Base-by-base conservation (phyloP, 92 coral and sea anemone genomes). In the Epizoanthus ramosus region DNA sequence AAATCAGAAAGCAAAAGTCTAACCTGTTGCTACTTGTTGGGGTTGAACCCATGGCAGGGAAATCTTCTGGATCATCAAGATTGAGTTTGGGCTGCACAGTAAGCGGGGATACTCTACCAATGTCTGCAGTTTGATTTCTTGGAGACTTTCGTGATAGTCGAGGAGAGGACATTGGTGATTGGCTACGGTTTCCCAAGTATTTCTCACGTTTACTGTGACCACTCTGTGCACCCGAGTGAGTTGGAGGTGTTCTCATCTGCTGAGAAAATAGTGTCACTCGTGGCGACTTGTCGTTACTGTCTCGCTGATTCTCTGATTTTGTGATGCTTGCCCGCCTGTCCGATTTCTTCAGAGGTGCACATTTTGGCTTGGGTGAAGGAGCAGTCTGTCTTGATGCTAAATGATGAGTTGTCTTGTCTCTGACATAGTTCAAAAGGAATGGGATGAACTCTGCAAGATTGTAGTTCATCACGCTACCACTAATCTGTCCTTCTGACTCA, bases 361-460 rank as follows among this genome's bases (percentile, higher is more conserved):
- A 81, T 25, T 80, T 75, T 57, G 90, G 89, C 85, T 92, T 96
- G 31, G 98, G 99, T 57, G 90, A 79, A 3, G 92, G 85, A n/a
- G 90, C 91, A 69, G 84, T 89, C 74, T 92, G 98, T 68, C 98
- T 84, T 21, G 86, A 85, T 19, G 92, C 82, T 57, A 94, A 91
- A 71, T 93, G 96, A 39, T 90, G 94, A 22, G 93, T 88, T 24
- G 99, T 86, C 54, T 91, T 91, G 14, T 96, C 98, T 65, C 98
- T 92, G 21, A 96, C 85, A 76, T 88, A 96, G 84, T 96, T 94
- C n/a, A 96, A 74, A 71, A 96, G 92, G 84, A 84, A 96, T n/a
- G 98, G 93, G 7, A 91, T 85, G 77, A 96, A 91, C 63, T 92
- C 99, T 56, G 90, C 69, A 59, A 84, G 65, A 15, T n/a, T 79